Conservation (phyloP, 2,888 invertebrate species). For the Ectemnius lituratus region DNA sequence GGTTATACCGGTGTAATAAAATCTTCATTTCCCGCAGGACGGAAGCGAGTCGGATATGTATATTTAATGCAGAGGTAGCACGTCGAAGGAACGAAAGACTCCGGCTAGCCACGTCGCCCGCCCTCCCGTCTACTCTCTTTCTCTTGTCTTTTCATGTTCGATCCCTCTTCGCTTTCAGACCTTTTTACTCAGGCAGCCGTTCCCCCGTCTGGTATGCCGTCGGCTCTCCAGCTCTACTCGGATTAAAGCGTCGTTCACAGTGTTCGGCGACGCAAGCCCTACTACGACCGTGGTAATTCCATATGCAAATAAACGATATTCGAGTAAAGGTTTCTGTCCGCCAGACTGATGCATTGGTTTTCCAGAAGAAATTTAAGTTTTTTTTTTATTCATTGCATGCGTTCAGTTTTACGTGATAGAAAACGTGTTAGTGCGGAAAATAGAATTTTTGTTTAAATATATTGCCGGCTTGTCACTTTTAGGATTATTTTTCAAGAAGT, state of each 20-base stretch:
- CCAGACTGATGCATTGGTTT: not conserved
- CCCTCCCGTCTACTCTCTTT: no score
- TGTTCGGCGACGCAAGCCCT: slow-evolving; percentile 45
- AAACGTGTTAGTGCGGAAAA: no score
- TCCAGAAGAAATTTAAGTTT: no score
- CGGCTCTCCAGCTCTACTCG: slow-evolving; percentile 36
- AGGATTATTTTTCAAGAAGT: no score
- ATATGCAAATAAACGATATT: slow-evolving; percentile 59
- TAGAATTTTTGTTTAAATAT: no score
- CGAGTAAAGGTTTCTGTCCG: slow-evolving; percentile 55
- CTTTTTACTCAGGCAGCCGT: no score
- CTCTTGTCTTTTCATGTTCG: no score
- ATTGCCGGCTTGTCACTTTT: no score
- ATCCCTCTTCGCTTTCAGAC: no score
- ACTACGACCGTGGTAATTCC: slow-evolving; percentile 53
- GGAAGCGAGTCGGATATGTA: slow-evolving; percentile 59
- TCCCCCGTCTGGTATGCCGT: no score
- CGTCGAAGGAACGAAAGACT: slow-evolving; percentile 57
- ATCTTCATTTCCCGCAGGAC: slow-evolving; percentile 65
- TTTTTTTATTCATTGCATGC: no score
- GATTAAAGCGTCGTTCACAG: slow-evolving; percentile 59
- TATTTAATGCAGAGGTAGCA: slow-evolving; percentile 61
- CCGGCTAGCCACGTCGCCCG: slow-evolving; percentile 22
- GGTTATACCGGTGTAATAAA: slow-evolving; percentile 62
- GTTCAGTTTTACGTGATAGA: no score